phyloP scores from a whole-genome alignment of 2,797 vertebrate genomes.

The Megalops cyprinoides region DNA sequence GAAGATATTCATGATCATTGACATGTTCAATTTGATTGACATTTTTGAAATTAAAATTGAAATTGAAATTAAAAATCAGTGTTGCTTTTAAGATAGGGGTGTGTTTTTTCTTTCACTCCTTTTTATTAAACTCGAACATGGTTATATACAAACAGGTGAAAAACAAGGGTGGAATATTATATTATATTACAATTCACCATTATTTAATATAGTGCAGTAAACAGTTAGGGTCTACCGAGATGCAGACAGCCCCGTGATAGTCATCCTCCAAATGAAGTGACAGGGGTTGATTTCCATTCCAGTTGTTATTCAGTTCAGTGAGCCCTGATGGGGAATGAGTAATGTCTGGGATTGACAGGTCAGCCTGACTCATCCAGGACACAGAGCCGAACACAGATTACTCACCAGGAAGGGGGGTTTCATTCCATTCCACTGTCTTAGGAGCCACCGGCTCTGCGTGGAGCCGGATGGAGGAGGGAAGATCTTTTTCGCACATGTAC shows the following conservation, averaged over 20 bases:
- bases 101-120: not conserved
- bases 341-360: constrained; percentile 68
- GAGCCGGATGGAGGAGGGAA: constrained; percentile 34
- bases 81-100: too few species aligned
- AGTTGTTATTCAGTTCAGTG: constrained; percentile 61
- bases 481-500: not conserved
- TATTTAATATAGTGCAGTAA: too few species aligned
- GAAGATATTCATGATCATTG: not conserved
- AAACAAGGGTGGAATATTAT: not conserved
- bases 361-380: constrained; percentile 73
- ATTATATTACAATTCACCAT: not conserved
- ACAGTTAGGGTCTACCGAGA: not conserved
- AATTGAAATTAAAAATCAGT: too few species aligned
- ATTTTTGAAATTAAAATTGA: too few species aligned
- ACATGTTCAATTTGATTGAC: not conserved
- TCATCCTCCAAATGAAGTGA: not conserved
- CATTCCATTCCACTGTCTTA: constrained; percentile 47
- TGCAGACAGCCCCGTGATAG: not conserved
- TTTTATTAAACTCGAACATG: too few species aligned
- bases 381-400: constrained; percentile 66
- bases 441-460: constrained; percentile 63
- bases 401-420: constrained; percentile 66
- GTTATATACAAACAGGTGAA: too few species aligned
- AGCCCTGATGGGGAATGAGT: constrained; percentile 56
- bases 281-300: constrained; percentile 61